phyloP scores from a whole-genome alignment of 2,888 invertebrate genomes.

The Epinotia brunnichana region DNA sequence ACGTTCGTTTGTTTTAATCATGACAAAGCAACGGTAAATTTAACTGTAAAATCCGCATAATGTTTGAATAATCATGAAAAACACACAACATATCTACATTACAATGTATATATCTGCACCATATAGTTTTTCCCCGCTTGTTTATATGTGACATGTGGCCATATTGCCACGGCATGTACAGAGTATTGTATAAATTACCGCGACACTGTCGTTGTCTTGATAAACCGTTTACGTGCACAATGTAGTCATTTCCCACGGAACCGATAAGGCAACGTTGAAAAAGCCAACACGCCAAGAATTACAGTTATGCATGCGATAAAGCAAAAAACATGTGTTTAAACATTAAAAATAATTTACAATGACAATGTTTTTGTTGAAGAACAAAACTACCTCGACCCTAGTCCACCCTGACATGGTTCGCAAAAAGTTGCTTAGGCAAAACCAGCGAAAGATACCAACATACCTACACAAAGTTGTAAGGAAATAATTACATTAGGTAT shows the following conservation, averaged over 20 bases:
- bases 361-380: conserved; percentile 16
- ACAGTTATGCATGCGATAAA: conserved; percentile 41
- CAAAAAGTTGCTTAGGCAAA: neutral
- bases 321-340: conserved; percentile 34
- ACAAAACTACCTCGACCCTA: neutral
- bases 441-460: neutral
- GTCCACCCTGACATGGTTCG: neutral
- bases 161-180: conserved; percentile 27
- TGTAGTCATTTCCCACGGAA: conserved; percentile 41
- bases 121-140: neutral
- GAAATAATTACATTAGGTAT: neutral
- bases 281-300: conserved; percentile 26
- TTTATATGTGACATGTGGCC: conserved; percentile 10
- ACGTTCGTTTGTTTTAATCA: neutral
- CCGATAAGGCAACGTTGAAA: conserved; percentile 39
- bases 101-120: neutral
- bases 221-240: conserved; percentile 35
- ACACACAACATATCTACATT: neutral
- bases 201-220: conserved; percentile 34
- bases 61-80: conserved; percentile 1
- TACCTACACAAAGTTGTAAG: neutral
- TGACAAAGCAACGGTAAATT: neutral
- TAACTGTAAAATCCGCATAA: neutral
- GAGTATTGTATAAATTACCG: conserved; percentile 31
- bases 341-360: conserved; percentile 31